Conservation (phyloP, 2,797 vertebrate genomes). For the Gambelia wislizenii region DNA sequence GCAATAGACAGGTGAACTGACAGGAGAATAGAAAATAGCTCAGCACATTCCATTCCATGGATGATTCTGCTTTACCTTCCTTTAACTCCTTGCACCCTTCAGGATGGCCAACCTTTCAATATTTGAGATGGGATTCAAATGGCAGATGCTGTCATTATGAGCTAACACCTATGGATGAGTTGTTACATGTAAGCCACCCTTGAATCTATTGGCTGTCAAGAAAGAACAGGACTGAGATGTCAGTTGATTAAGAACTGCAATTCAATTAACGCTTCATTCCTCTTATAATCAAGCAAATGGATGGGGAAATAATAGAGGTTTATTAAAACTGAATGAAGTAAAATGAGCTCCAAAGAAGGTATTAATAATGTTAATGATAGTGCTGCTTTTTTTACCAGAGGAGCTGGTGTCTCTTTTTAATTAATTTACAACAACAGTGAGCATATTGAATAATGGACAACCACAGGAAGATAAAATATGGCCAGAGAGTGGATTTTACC, state of each 20-base stretch:
- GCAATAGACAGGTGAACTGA: neutral
- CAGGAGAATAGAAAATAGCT: neutral
- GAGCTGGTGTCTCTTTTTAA: conserved; percentile 22
- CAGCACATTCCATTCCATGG: too few species aligned
- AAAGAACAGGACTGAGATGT: neutral
- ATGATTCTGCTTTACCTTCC: neutral
- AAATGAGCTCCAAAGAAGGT: conserved; percentile 45
- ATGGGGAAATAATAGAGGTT: conserved; percentile 35
- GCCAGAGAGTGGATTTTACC: conserved; percentile 17
- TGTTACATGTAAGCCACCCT: neutral
- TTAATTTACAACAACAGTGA: conserved; percentile 44
- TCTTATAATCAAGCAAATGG: conserved; percentile 33
- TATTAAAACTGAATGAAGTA: conserved; percentile 66
- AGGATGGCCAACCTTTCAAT: neutral
- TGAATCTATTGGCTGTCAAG: neutral
- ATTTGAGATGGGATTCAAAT: neutral
- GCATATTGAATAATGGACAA: conserved; percentile 27
- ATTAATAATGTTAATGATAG: conserved; percentile 64
- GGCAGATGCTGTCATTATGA: neutral
- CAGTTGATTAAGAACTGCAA: neutral
- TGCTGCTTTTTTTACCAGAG: conserved; percentile 33
- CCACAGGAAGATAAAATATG: conserved; percentile 18
- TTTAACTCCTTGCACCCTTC: neutral
- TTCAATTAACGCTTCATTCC: neutral
- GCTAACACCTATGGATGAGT: too few species aligned